Evolutionary conservation across 2,113 vertebrate genomes (phyloP), one percentile per base, ranked within the genome.

Genomic region (Mormyrus lacerda): DNA sequence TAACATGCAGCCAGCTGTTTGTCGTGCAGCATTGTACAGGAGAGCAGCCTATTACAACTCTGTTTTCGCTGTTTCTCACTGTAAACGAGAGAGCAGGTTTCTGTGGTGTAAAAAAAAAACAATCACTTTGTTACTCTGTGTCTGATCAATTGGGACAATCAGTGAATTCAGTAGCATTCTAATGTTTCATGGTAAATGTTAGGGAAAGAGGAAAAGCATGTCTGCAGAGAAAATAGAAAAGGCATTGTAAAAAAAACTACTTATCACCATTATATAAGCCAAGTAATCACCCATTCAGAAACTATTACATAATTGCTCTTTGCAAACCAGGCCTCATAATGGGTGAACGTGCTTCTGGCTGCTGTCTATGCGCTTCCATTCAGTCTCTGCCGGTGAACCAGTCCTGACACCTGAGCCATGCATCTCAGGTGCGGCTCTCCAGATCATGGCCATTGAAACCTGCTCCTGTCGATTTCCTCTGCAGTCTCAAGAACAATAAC

Each of bases 201-300:
- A 48, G 83, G n/a, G 44, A 50, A 3, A 50, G 83, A 13, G 24
- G 21, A 85, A 3, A 85, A 50, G 3, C 45, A 27, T n/a, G 21
- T 3, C 35, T 79, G 73, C 15, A 79, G 73, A 76, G 31, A 31
- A 83, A 83, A 42, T 83, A 83, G 44, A 31, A 45, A 48, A n/a
- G 5, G 4, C 83, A 47, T 50, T 47, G 44, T 50, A 50, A n/a
- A 55, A 55, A 27, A 85, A 50, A 85, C 45, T 45, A 48, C 45
- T 85, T 15, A 85, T 85, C 83, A 4, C 24, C 39, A 11, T 85
- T 85, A 85, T 85, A 27, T 85, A 85, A 85, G 47, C 19, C 1
- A 11, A 85, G 83, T 50, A 42, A 79, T 85, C 21, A 27, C 44
- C 83, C 83, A 85, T 85, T 85, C 83, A 85, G 44, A 50, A 85